Conservation (phyloP, 2,888 invertebrate species). For the Peribatodes rhomboidaria region DNA sequence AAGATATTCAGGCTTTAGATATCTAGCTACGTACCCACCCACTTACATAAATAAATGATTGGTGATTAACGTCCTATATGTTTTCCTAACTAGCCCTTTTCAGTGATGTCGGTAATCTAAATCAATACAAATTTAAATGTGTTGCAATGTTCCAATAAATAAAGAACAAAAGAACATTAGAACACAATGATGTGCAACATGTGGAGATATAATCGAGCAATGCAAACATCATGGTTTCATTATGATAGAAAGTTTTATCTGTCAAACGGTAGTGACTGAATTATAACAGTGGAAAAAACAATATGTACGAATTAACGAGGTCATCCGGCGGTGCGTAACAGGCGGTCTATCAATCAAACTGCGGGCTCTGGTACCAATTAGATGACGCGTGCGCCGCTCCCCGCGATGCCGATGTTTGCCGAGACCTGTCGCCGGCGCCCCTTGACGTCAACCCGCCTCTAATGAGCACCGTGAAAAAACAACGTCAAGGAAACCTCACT, state of each 20-base stretch:
- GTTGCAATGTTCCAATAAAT: background rate
- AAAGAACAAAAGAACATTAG: slow-evolving; percentile 19
- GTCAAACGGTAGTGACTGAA: slow-evolving; percentile 38
- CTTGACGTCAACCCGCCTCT: slow-evolving; percentile 68
- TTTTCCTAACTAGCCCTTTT: background rate
- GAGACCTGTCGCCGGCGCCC: slow-evolving; percentile 52
- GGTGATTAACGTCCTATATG: background rate
- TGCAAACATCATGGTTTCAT: slow-evolving; percentile 12
- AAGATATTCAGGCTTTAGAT: too few species aligned
- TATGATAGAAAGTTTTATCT: slow-evolving; percentile 8
- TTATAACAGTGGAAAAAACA: slow-evolving; percentile 66
- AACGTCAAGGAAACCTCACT: slow-evolving; percentile 57
- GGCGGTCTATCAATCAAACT: slow-evolving; percentile 81
- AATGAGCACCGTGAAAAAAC: slow-evolving; percentile 60
- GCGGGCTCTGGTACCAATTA: slow-evolving; percentile 55
- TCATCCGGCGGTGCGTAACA: slow-evolving; percentile 74
- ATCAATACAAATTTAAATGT: too few species aligned
- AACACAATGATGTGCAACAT: slow-evolving; percentile 17
- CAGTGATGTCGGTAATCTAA: background rate
- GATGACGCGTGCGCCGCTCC: slow-evolving; percentile 79
- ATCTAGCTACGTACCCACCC: too few species aligned
- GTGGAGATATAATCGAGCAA: slow-evolving; percentile 13
- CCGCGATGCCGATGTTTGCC: slow-evolving; percentile 64
- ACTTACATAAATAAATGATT: background rate
- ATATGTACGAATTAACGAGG: slow-evolving; percentile 70